Conservation (phyloP, 2,888 invertebrate genomes). For the Beris morrisii region DNA sequence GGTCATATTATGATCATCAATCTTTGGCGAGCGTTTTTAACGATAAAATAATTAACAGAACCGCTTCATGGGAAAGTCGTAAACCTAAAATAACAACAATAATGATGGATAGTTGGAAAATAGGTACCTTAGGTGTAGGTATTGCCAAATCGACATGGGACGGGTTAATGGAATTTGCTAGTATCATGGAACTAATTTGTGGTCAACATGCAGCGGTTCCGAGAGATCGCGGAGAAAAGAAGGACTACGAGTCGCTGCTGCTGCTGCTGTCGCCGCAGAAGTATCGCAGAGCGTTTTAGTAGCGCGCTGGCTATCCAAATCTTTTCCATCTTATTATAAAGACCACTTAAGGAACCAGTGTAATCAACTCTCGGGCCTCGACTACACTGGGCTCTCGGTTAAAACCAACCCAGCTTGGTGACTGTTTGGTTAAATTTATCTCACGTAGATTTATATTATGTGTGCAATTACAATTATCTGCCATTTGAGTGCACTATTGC, state of each 20-base stretch:
- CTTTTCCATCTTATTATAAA: constrained; percentile 13
- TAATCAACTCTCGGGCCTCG: constrained; percentile 1
- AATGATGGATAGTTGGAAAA: constrained; percentile 11
- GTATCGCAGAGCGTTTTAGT: background rate
- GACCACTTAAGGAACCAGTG: constrained; percentile 8
- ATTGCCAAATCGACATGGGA: constrained; percentile 21
- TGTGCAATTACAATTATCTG: constrained; percentile 16
- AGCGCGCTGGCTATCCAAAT: constrained; percentile 5
- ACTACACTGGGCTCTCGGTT: background rate
- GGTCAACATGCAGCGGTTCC: constrained; percentile 27
- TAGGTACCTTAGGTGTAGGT: constrained; percentile 17
- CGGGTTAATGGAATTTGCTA: constrained; percentile 31
- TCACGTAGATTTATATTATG: constrained; percentile 12
- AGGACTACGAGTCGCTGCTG: no score
- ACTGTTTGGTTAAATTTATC: constrained; percentile 13
- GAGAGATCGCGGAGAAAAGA: no score
- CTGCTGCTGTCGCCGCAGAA: no score
- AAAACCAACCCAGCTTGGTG: constrained; percentile 1
- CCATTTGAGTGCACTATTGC: constrained; percentile 9
- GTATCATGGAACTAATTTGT: constrained; percentile 27
- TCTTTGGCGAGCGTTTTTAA: constrained; percentile 21
- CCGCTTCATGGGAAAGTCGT: constrained; percentile 19
- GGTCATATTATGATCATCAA: constrained; percentile 30
- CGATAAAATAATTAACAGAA: constrained; percentile 24
- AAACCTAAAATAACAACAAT: background rate